Evolutionary conservation across 1,140 invertebrate genomes (phyloP).

Genomic region (Brachionus koreanus): DNA sequence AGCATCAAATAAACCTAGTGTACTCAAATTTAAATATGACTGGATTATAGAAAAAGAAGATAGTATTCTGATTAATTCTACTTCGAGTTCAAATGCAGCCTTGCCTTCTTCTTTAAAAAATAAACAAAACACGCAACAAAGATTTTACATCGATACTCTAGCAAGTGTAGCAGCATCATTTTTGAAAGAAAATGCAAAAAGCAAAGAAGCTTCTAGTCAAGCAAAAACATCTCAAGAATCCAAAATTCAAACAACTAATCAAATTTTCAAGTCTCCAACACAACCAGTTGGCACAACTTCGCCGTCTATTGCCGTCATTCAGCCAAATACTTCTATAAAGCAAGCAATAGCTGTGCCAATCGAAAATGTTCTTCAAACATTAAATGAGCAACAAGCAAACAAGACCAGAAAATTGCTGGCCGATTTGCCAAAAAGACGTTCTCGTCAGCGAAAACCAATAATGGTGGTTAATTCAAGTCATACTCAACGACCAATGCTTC

Average conservation of each 20-base stretch:
- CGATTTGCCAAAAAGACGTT: conserved; percentile 29
- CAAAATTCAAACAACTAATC: background rate
- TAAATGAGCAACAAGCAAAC: conserved; percentile 37
- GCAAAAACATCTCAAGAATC: background rate
- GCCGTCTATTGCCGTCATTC: conserved; percentile 1
- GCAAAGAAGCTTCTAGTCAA: conserved; percentile 1
- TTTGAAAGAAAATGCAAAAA: conserved; percentile 15
- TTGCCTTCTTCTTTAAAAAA: background rate
- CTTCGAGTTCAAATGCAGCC: background rate
- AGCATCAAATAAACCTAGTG: background rate
- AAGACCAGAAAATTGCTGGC: conserved; percentile 34
- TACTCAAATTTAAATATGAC: conserved; percentile 17
- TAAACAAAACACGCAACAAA: conserved; percentile 29
- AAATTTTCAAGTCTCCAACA: conserved; percentile 23
- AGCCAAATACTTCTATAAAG: background rate
- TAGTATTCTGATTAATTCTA: background rate
- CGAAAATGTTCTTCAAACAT: conserved; percentile 13
- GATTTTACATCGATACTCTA: conserved; percentile 37
- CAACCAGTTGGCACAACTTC: background rate
- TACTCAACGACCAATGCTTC: conserved; percentile 18
- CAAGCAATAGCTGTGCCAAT: background rate
- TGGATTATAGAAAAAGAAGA: conserved; percentile 10
- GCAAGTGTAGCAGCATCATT: conserved; percentile 23
- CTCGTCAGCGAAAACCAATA: conserved; percentile 42
- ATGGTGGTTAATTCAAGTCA: conserved; percentile 42